phyloP scores from a whole-genome alignment of 2,888 invertebrate genomes.

The Archaeoteleia sp. region DNA sequence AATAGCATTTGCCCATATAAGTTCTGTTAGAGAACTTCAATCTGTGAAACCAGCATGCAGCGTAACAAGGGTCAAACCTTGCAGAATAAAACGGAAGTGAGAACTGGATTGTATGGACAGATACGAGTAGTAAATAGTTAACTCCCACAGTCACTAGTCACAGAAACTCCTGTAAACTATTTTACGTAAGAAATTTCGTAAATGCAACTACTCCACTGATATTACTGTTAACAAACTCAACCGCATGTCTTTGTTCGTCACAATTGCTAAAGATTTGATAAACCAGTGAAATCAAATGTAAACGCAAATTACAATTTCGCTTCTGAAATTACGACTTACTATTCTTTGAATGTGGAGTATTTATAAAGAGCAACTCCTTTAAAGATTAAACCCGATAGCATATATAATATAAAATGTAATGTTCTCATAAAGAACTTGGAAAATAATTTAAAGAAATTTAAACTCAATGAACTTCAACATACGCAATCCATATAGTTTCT shows the following conservation, averaged over 20 bases:
- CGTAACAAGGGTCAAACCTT: slow-evolving; percentile 45
- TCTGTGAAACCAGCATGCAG: slow-evolving; percentile 43
- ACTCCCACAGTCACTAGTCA: slow-evolving; percentile 44
- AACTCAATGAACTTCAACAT: no score
- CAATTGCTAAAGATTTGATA: background rate
- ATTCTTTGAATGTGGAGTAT: no score
- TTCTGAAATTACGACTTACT: no score
- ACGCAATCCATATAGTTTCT: no score
- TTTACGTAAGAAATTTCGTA: slow-evolving; percentile 39
- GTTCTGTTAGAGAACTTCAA: slow-evolving; percentile 33
- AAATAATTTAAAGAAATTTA: no score
- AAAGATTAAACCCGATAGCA: no score
- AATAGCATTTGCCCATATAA: slow-evolving; percentile 28
- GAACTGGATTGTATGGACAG: slow-evolving; percentile 33
- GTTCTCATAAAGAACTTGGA: no score
- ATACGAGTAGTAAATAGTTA: slow-evolving; percentile 48
- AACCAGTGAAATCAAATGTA: no score
- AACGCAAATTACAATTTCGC: no score
- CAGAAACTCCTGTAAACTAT: slow-evolving; percentile 39
- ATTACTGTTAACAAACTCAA: slow-evolving; percentile 24
- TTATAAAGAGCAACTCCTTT: no score
- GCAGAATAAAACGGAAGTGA: slow-evolving; percentile 29
- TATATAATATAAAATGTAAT: no score
- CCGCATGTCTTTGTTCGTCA: slow-evolving; percentile 12
- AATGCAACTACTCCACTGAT: slow-evolving; percentile 22